These are phyloP conservation scores for Zaprionus lachaisei DNA, from an alignment of 1,140 invertebrate species.

Conservation along the genomic window DNA sequence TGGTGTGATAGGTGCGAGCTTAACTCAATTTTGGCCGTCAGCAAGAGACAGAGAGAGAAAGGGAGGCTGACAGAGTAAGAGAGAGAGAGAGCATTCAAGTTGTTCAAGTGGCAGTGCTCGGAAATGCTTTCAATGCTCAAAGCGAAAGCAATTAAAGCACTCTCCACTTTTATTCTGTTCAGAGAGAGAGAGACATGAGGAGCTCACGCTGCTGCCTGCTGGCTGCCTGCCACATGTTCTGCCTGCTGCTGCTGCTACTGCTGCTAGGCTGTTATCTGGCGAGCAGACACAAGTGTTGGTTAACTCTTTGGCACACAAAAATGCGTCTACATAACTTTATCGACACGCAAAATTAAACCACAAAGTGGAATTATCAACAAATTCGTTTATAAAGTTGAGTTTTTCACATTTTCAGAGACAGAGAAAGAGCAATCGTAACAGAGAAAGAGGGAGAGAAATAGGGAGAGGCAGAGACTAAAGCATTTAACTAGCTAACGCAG, in stretches of 20 bases:
- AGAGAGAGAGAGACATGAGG: background rate
- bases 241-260: too few species aligned
- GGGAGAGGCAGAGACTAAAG: background rate
- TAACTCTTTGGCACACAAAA: slow-evolving; percentile 37
- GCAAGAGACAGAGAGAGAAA: background rate
- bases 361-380: slow-evolving; percentile 78
- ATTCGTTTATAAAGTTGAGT: slow-evolving; percentile 76
- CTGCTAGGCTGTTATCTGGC: slow-evolving; percentile 4
- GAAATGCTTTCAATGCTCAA: slow-evolving; percentile 18
- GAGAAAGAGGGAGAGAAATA: background rate
- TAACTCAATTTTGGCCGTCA: background rate
- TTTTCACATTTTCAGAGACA: slow-evolving; percentile 46
- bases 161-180: slow-evolving; percentile 12
- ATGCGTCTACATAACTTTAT: slow-evolving; percentile 64
- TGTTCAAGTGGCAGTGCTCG: slow-evolving; percentile 17
- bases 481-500: slow-evolving; percentile 25
- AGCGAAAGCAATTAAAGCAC: slow-evolving; percentile 30
- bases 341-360: slow-evolving; percentile 75
- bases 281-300: slow-evolving; percentile 2
- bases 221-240: background rate
- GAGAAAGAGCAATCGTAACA: background rate
- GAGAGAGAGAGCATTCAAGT: slow-evolving; percentile 4
- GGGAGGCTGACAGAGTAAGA: background rate
- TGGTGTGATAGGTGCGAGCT: slow-evolving; percentile 1
- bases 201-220: background rate